phyloP scores from a whole-genome alignment of 1,140 invertebrate species.

The Drosophila yakuba region DNA sequence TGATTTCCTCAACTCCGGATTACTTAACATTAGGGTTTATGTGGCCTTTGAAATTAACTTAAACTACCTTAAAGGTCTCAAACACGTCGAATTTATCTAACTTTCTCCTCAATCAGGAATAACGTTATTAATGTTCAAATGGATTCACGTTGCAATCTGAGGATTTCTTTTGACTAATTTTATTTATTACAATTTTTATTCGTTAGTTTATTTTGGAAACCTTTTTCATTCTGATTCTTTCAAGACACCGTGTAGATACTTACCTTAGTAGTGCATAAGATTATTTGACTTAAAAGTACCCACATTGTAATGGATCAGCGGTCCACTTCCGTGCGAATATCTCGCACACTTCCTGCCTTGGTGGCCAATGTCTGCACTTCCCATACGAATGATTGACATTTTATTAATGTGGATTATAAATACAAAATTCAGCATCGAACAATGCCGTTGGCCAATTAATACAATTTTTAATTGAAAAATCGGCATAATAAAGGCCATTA shows the following conservation, averaged over 20 bases:
- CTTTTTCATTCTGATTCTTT: no score
- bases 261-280: neutral
- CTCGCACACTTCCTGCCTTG: slow-evolving; percentile 21
- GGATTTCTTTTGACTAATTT: no score
- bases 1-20: neutral
- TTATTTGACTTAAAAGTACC: neutral
- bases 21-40: neutral
- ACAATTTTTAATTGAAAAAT: slow-evolving; percentile 44
- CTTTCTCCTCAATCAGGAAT: no score
- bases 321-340: slow-evolving; percentile 26
- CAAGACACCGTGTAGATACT: neutral
- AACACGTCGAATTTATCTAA: neutral
- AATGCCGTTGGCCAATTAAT: slow-evolving; percentile 42
- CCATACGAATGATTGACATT: slow-evolving; percentile 34
- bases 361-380: slow-evolving; percentile 8
- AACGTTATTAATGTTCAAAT: no score
- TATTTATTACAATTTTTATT: no score
- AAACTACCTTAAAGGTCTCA: neutral
- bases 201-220: no score
- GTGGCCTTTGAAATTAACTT: neutral
- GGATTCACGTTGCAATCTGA: no score
- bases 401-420: slow-evolving; percentile 33
- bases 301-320: neutral
- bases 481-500: slow-evolving; percentile 33
- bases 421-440: slow-evolving; percentile 30